phyloP scores from a whole-genome alignment of 2,888 invertebrate species.

The Sacculina carcini region DNA sequence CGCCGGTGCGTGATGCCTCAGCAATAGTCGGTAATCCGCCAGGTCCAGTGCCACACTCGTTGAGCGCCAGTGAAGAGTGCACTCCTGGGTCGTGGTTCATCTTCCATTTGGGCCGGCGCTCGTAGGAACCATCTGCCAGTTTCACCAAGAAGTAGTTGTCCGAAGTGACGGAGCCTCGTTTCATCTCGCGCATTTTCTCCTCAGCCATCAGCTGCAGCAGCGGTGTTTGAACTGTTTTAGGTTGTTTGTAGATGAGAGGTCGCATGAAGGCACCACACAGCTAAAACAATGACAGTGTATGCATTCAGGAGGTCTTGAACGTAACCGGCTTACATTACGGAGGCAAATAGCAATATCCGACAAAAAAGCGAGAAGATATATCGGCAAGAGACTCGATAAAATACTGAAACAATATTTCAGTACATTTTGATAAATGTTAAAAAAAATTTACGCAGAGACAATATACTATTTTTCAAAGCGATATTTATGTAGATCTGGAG shows the following conservation, averaged over 20 bases:
- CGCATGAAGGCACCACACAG: slow-evolving; percentile 48
- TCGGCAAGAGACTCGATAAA: too few relatives aligned
- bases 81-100: slow-evolving; percentile 77
- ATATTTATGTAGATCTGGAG: background rate
- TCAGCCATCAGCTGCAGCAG: slow-evolving; percentile 74
- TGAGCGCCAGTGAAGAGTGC: slow-evolving; percentile 53
- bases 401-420: background rate
- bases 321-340: too few relatives aligned
- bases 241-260: slow-evolving; percentile 19
- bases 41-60: slow-evolving; percentile 44
- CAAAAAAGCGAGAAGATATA: too few relatives aligned
- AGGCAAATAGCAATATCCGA: too few relatives aligned
- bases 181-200: slow-evolving; percentile 69
- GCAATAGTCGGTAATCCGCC: slow-evolving; percentile 69
- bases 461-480: background rate
- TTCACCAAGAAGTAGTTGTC: slow-evolving; percentile 57
- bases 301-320: too few relatives aligned
- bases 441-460: background rate
- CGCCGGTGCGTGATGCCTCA: slow-evolving; percentile 26
- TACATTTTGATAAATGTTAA: background rate
- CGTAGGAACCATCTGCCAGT: slow-evolving; percentile 69
- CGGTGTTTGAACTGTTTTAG: slow-evolving; percentile 29
- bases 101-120: slow-evolving; percentile 52
- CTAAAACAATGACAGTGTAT: slow-evolving; percentile 16
- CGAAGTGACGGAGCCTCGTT: slow-evolving; percentile 61